Percentiles rank a stretch among this genome's conserved stretches.
phyloP scores from a whole-genome alignment of 2,888 invertebrate species.

The Atrina japonica region DNA sequence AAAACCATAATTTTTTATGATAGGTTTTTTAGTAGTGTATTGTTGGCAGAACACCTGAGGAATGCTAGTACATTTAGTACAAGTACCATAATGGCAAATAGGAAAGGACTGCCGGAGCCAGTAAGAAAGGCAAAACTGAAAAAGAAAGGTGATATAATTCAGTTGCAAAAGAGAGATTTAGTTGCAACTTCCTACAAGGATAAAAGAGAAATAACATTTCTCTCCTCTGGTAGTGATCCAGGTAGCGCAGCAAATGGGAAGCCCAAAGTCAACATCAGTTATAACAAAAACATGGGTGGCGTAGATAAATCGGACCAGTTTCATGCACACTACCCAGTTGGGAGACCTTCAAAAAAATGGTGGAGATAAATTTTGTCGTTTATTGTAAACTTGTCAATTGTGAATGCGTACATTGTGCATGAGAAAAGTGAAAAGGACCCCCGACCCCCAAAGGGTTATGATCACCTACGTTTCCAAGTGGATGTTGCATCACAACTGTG shows the following conservation, averaged over 20 bases:
- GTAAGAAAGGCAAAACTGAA: constrained; percentile 14
- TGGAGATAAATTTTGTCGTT: constrained; percentile 36
- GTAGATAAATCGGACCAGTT: constrained; percentile 35
- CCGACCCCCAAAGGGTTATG: constrained; percentile 6
- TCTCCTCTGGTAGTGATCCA: constrained; percentile 34
- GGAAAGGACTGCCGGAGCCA: constrained; percentile 14
- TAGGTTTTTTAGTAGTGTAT: background rate
- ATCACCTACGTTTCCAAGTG: constrained; percentile 6
- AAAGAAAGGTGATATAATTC: constrained; percentile 1
- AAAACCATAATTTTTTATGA: constrained; percentile 18
- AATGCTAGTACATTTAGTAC: constrained; percentile 5
- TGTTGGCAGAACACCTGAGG: constrained; percentile 18
- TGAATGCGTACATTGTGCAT: constrained; percentile 14
- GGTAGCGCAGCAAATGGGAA: constrained; percentile 1
- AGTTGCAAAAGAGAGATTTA: constrained; percentile 29
- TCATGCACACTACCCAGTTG: constrained; percentile 33
- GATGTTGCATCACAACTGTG: constrained; percentile 14
- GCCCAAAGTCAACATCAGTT: constrained; percentile 2
- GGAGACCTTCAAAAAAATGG: constrained; percentile 29
- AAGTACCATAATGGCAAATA: constrained; percentile 22
- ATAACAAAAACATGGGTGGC: constrained; percentile 42
- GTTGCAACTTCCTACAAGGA: constrained; percentile 37
- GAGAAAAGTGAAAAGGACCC: constrained; percentile 4
- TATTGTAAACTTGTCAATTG: constrained; percentile 30
- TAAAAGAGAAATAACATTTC: constrained; percentile 28